These are phyloP conservation scores for Sarcophaga variegata DNA, from an alignment of 2,888 invertebrate genomes.

Conservation along the genomic window DNA sequence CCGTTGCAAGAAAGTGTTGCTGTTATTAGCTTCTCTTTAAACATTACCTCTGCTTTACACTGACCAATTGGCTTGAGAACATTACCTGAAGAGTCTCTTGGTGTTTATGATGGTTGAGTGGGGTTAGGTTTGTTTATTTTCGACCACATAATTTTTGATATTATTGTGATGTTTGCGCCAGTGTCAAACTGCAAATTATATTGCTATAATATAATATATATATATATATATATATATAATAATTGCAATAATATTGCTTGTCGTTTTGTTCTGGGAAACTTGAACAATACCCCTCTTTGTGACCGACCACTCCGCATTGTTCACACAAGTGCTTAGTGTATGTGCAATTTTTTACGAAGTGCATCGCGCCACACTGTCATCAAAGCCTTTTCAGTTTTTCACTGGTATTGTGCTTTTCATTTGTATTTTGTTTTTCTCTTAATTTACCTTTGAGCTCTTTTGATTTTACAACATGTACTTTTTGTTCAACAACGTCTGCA, in stretches of 20 bases:
- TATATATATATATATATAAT: too few relatives aligned
- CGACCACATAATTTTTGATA: constrained; percentile 41
- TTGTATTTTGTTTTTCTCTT: neutral
- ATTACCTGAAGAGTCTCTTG: constrained; percentile 33
- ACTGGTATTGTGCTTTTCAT: neutral
- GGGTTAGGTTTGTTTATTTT: constrained; percentile 43
- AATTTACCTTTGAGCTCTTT: constrained; percentile 1
- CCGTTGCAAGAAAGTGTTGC: constrained; percentile 26
- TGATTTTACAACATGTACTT: constrained; percentile 21
- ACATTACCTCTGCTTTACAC: too few relatives aligned
- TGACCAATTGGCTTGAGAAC: constrained; percentile 1
- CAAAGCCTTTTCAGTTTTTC: constrained; percentile 48
- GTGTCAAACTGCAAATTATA: constrained; percentile 51
- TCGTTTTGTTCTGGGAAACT: constrained; percentile 8
- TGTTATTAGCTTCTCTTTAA: neutral
- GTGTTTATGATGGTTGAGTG: constrained; percentile 6
- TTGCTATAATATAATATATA: too few relatives aligned
- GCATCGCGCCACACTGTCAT: constrained; percentile 59
- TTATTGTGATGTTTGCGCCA: constrained; percentile 43
- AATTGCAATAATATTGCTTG: too few relatives aligned
- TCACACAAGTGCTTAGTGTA: constrained; percentile 52
- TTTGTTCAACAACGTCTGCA: constrained; percentile 39
- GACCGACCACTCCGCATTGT: constrained; percentile 46
- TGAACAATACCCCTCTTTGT: constrained; percentile 61
- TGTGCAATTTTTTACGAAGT: constrained; percentile 48